Conservation (phyloP, 1,140 invertebrate genomes). For the Apis cerana region DNA sequence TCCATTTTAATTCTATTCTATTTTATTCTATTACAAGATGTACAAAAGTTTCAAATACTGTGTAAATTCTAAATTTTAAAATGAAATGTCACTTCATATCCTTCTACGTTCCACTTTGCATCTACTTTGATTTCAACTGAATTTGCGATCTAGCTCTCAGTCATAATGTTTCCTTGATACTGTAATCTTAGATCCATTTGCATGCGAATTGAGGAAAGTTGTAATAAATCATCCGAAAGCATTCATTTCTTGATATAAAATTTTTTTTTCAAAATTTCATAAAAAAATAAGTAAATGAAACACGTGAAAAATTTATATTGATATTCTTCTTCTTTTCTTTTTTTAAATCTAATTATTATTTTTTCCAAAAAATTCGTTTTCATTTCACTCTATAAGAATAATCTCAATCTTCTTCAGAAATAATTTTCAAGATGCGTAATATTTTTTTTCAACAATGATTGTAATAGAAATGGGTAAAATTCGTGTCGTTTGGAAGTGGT, state of each 20-base stretch:
- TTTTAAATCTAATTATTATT: no score
- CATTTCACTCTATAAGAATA: neutral
- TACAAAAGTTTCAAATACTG: neutral
- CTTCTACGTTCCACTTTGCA: neutral
- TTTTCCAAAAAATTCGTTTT: no score
- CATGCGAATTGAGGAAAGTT: no score
- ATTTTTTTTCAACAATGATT: neutral
- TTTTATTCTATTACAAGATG: neutral
- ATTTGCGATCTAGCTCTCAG: neutral
- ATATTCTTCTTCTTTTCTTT: no score
- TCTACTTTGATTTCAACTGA: neutral
- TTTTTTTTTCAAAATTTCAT: no score
- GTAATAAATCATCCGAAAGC: no score
- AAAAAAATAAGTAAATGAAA: no score
- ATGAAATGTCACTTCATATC: neutral
- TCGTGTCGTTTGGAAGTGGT: neutral
- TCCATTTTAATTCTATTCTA: neutral
- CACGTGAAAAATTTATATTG: no score
- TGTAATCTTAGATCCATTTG: no score
- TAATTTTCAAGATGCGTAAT: neutral
- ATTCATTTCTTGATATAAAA: no score
- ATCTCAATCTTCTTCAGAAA: neutral
- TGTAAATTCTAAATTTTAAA: neutral
- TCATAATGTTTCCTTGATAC: neutral
- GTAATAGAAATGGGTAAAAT: neutral